Evolutionary conservation across 2,888 invertebrate genomes (phyloP), one percentile per base, ranked within the genome.

Genomic region (Auanema sp.): DNA sequence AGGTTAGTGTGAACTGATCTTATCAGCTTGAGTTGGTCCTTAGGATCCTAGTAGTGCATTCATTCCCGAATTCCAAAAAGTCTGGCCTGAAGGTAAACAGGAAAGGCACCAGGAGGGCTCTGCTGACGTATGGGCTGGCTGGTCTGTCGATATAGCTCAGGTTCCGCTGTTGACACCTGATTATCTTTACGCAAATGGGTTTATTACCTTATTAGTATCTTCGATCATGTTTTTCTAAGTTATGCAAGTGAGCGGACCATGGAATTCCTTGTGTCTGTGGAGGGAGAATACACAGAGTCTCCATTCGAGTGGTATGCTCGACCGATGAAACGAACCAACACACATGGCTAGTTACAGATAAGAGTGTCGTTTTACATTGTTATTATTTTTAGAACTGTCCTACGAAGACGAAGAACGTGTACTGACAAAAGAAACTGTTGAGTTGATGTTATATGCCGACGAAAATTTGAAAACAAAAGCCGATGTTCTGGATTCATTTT

Each of bases 241-340:
- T 33, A 33, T 8, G 33, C 33, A 5, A 33, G 33, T 33, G 33
- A 33, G 33, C 11, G 18, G 6, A 18, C 52, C 4, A 24, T 11
- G 8, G 52, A 52, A 12, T n/a, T 69, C 6, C 58, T 66, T 62
- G 21, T 72, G n/a, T 43, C 50, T 12, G 64, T 72, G 12, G 72
- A 72, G 52, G 70, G 72, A 33, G 47, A n/a, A 11, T 61, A 58
- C 43, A 68, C 72, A 5, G 61, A 68, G 49, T 68, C 64, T 33
- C 71, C 72, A 12, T 73, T 54, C 49, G 68, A 71, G 58, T 71
- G 65, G 67, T 73, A 71, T 40, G 72, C 68, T 0, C 51, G 72
- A 16, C 71, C 71, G 11, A 68, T 73, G 43, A 58, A 44, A 18
- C 18, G 43, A 6, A 18, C 24, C 4, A 44, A 58, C 18, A 43